Conservation (phyloP, 2,113 vertebrate genomes). For the Rhea americana region DNA sequence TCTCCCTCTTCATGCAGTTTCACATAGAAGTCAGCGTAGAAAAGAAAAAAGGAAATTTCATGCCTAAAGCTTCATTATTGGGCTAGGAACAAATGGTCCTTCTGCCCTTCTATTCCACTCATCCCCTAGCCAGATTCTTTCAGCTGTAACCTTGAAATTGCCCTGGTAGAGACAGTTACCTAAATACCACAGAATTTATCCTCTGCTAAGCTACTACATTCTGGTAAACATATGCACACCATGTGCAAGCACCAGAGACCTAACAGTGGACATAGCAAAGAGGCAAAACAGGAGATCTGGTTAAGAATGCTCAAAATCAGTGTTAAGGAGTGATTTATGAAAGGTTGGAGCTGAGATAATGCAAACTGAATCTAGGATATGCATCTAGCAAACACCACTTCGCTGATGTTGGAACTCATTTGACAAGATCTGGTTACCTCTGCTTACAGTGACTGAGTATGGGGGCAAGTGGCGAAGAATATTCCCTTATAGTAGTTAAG, state of each 20-base stretch:
- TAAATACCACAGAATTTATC: background rate
- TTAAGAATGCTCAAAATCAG: rapidly evolving
- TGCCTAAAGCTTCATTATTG: background rate
- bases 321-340: background rate
- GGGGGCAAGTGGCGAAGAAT: too few species aligned
- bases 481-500: background rate
- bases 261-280: background rate
- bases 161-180: background rate
- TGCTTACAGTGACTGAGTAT: background rate
- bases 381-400: background rate
- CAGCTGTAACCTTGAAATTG: background rate
- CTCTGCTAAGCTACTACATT: background rate
- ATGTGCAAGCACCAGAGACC: background rate
- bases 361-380: background rate
- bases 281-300: background rate
- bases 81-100: background rate
- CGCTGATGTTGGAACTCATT: background rate
- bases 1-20: background rate
- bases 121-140: background rate
- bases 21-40: rapidly evolving
- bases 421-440: background rate
- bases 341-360: background rate
- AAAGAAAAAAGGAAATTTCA: background rate
- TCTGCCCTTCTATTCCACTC: background rate
- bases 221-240: background rate